Evolutionary conservation across 1,140 invertebrate genomes (phyloP).

Genomic region (fruit fly (Drosophila melanogaster)): Release_6_plus_ISO1_MT NC_004354.4:20623001-20623500

Average conservation of each 20-base stretch:
- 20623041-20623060: not conserved
- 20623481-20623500: slow-evolving; percentile 12
- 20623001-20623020: no score
- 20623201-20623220: slow-evolving; percentile 30
- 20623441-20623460: slow-evolving; percentile 16
- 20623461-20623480: slow-evolving; percentile 17
- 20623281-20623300: not conserved
- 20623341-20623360: no score
- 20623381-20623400: not conserved
- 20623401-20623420: not conserved
- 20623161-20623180: slow-evolving; percentile 7
- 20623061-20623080: not conserved
- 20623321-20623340: no score
- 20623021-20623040: no score
- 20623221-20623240: slow-evolving; percentile 40
- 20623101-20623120: slow-evolving; percentile 2
- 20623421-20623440: not conserved
- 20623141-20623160: slow-evolving; percentile 2
- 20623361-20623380: not conserved
- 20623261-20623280: slow-evolving; percentile 10
- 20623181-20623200: slow-evolving; percentile 38
- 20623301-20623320: not conserved
- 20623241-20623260: slow-evolving; percentile 29
- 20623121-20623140: not conserved
- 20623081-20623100: slow-evolving; percentile 2